These are phyloP conservation scores for Teinopalpus imperialis DNA, from an alignment of 2,888 invertebrate genomes.

Conservation along the genomic window DNA sequence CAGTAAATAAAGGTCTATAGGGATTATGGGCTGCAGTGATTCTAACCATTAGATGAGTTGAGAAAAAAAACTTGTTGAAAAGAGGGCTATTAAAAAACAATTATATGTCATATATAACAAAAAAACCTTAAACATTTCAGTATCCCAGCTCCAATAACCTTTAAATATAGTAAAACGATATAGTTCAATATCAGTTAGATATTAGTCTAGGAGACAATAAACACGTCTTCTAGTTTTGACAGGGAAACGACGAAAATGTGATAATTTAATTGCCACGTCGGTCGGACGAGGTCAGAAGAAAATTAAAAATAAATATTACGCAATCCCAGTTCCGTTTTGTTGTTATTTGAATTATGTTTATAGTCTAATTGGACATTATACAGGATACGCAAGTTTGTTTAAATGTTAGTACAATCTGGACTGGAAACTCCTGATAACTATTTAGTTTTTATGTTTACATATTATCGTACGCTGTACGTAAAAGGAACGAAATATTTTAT, in stretches of 20 bases:
- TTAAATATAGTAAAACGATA: neutral
- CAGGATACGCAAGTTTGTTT: conserved; percentile 31
- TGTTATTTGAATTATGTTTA: conserved; percentile 30
- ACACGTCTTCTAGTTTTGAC: conserved; percentile 32
- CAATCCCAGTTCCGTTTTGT: conserved; percentile 56
- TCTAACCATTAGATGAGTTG: no score
- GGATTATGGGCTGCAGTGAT: no score
- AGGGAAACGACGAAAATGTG: conserved; percentile 49
- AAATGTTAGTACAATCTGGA: conserved; percentile 27
- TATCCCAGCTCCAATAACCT: neutral
- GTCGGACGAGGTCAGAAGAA: conserved; percentile 51
- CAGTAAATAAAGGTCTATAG: no score
- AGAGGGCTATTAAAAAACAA: no score
- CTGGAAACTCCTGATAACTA: conserved; percentile 10
- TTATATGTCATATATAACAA: no score
- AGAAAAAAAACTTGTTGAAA: no score
- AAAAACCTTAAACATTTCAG: no score
- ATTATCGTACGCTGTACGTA: no score
- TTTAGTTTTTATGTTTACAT: neutral
- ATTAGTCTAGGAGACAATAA: conserved; percentile 33
- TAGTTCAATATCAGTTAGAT: neutral
- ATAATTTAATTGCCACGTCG: conserved; percentile 63
- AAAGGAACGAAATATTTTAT: no score
- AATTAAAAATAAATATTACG: conserved; percentile 56
- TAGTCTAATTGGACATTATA: conserved; percentile 30